Conservation (phyloP, 2,797 vertebrate genomes). For the Graptemys geographica region DNA sequence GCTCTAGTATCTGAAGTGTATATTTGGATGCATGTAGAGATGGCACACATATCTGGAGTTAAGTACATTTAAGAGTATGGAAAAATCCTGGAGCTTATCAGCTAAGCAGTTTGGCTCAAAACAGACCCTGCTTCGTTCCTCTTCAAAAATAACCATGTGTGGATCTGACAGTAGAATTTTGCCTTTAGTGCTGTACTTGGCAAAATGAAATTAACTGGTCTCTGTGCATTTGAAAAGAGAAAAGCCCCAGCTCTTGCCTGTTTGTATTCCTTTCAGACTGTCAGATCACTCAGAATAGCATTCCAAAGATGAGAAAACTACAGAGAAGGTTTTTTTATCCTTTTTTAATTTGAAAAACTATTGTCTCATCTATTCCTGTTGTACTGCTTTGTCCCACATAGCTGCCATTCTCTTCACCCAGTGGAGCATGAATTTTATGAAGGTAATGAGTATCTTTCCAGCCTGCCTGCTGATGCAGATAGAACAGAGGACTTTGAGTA, state of each 20-base stretch:
- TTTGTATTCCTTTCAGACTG: constrained; percentile 17
- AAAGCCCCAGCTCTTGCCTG: constrained; percentile 3
- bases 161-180: background rate
- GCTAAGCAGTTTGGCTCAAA: background rate
- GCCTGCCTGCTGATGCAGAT: constrained; percentile 89
- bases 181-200: background rate
- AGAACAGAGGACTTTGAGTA: constrained; percentile 96
- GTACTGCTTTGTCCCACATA: constrained; percentile 78
- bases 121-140: background rate
- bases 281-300: constrained; percentile 4
- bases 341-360: constrained; percentile 53
- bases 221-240: constrained; percentile 43
- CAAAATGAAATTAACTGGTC: background rate
- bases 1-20: background rate
- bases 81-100: background rate
- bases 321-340: constrained; percentile 29
- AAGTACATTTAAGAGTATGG: background rate
- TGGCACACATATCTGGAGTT: background rate
- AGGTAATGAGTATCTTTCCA: constrained; percentile 92
- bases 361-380: constrained; percentile 68
- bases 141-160: background rate
- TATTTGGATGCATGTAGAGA: background rate
- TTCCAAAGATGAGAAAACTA: constrained; percentile 42
- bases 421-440: constrained; percentile 95
- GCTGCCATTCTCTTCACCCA: constrained; percentile 96